Evolutionary conservation across 2,113 vertebrate genomes (phyloP), one percentile per base, ranked within the genome.

Genomic region (Chrysochloris asiatica): DNA sequence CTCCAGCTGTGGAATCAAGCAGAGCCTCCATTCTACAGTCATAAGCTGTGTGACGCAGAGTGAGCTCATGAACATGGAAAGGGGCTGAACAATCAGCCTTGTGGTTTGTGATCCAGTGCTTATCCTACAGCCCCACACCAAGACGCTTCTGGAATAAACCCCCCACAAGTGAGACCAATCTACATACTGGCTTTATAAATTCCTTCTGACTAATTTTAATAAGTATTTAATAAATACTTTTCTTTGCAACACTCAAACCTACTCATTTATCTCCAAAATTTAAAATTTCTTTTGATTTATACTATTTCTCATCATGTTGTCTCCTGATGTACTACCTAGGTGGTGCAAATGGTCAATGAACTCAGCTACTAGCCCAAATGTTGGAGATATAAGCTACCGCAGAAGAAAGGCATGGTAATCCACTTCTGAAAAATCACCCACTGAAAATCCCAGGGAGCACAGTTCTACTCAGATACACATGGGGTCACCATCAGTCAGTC

Each of bases 1-100:
- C 6, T 71, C 30, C 41, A 22, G 47, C 1, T 36, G 30, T 1
- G 8, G 63, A 36, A 6, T 5, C 6, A 1, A 0, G 0, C 22
- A 28, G 52, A 6, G 2, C 4, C 38, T 38, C 50, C 1, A 0
- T 36, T 5, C 13, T 12, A 3, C 21, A 6, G 61, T 21, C 45
- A 11, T 2, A 12, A 54, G 12, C 2, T 8, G 24, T 1, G 26
- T 72, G 61, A 47, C 45, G n/a, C 21, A 45, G 11, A 0, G 0
- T 28, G 73, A 61, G 54, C 45, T 73, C 78, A 56, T 19, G 38
- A 24, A 61, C 59, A 17, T 4, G 0, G n/a, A 38, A 69, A 82
- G 28, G 59, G 26, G 24, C 28, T 28, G 59, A 61, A 8, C 26
- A 10, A 28, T 28, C 22, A 26, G 26, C 59, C 26, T 28, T 61